Evolutionary conservation across 2,113 vertebrate genomes (phyloP), one percentile per base, ranked within the genome.

Genomic region (Martes martes): DNA sequence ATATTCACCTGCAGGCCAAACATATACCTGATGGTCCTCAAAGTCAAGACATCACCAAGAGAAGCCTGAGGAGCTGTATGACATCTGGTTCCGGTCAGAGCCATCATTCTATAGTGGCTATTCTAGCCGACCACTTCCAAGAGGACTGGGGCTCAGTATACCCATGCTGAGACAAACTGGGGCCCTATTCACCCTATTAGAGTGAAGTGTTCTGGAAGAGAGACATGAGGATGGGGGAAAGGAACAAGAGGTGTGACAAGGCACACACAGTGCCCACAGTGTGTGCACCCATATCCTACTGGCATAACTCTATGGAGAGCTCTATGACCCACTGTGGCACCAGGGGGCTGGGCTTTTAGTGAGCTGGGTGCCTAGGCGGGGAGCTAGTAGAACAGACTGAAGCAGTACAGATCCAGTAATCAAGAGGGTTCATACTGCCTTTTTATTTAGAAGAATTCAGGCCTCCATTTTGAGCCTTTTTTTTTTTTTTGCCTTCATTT

Each of bases 201-300:
- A 73, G 65, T 73, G 52, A 74, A 47, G 1, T 36, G 39, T 59
- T 92, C 65, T 36, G 7, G 67, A 47, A 74, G n/a, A 61, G 1
- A 61, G 31, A 36, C 55, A 74, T 6, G 15, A 23, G 31, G 50
- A 10, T 6, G 16, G 21, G 50, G 65, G 33, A 23, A n/a, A 69
- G 50, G 15, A 67, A 11, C 10, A 50, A 50, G 23, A 84, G 69
- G 74, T 7, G 33, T n/a, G 31, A 61, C 31, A 21, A 47, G 52
- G 14, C 80, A 73, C 3, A 6, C 9, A 9, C 28, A 28, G 39
- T 26, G 31, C 52, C 33, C 52, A 91, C 24, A 28, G 65, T 16
- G 57, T 52, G 45, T 10, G 16, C 0, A 1, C 3, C 47, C 36
- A 8, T 4, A 47, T 18, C 55, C 18, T 45, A 19, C 0, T 42